Evolutionary conservation across 2,888 invertebrate genomes (phyloP), one percentile per base, ranked within the genome.

Genomic region (Lomographa bimaculata): DNA sequence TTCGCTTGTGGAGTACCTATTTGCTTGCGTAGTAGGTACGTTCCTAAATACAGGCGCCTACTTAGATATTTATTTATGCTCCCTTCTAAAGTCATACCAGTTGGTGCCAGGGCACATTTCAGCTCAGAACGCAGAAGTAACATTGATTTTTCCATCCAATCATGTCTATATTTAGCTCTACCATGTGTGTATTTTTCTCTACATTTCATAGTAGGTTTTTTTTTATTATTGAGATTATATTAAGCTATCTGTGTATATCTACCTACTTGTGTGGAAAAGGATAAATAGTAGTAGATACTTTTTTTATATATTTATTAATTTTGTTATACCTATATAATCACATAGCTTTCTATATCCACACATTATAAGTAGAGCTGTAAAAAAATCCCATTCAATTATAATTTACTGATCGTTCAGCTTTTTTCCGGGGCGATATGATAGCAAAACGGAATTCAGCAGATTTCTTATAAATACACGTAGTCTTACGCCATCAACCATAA

Each of bases 401-500:
- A 46, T 46, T 56, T 46, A 52, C 43, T 50, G 59, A 48, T 54
- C 55, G 53, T 56, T 66, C 60, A 64, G 59, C 66, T 62, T 62
- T 56, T 60, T 60, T 56, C 61, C 60, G 57, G 60, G 55, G 64
- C 70, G 71, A 70, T 51, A 53, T 50, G 53, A 64, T 65, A 64
- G 52, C 56, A 68, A 66, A 68, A 53, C 40, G 60, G 57, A 71
- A 71, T 64, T 81, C 79, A 76, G 81, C 81, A 71, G 61, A 71
- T 75, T 75, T 74, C 72, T 66, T 73, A 73, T 72, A 78, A 79
- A 71, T 68, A 77, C 71, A 75, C 81, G 78, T 83, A 79, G 68
- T 71, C 64, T 73, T 74, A 66, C 77, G 74, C 78, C 85, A 83
- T 84, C 72, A 64, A 60, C 76, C 72, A 87, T 87, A 85, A 84